Evolutionary conservation across 2,888 invertebrate species (phyloP).

Genomic region (Trachelus tabidus): DNA sequence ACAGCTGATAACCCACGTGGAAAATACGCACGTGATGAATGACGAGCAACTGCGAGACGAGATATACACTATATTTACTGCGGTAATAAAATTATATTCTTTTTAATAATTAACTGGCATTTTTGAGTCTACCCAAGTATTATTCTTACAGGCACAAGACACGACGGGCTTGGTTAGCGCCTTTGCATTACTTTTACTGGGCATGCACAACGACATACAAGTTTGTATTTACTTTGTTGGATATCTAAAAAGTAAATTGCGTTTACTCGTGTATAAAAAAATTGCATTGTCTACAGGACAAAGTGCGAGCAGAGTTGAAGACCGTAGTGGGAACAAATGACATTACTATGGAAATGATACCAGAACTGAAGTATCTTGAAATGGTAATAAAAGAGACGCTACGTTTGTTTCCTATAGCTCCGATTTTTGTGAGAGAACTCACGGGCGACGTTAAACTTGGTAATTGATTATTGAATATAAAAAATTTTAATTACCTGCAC

Average conservation of each 20-base stretch:
- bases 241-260: not conserved
- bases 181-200: constrained; percentile 29
- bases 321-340: constrained; percentile 12
- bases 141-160: constrained; percentile 30
- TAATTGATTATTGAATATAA: constrained; percentile 7
- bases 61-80: constrained; percentile 39
- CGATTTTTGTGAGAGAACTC: constrained; percentile 24
- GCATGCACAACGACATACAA: constrained; percentile 25
- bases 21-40: constrained; percentile 22
- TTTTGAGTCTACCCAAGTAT: not conserved
- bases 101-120: not conserved
- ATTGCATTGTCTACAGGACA: constrained; percentile 6
- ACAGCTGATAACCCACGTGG: constrained; percentile 28
- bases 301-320: constrained; percentile 25
- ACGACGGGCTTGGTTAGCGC: constrained; percentile 29
- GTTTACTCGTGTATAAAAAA: not conserved
- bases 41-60: constrained; percentile 34
- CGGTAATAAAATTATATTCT: constrained; percentile 21
- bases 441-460: constrained; percentile 25
- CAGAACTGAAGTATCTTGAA: constrained; percentile 25
- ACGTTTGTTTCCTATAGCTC: constrained; percentile 28
- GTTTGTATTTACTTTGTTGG: not conserved
- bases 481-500: not conserved
- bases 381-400: constrained; percentile 31
- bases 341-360: constrained; percentile 12